phyloP scores from a whole-genome alignment of 2,888 invertebrate genomes.

The Trisateles emortualis region DNA sequence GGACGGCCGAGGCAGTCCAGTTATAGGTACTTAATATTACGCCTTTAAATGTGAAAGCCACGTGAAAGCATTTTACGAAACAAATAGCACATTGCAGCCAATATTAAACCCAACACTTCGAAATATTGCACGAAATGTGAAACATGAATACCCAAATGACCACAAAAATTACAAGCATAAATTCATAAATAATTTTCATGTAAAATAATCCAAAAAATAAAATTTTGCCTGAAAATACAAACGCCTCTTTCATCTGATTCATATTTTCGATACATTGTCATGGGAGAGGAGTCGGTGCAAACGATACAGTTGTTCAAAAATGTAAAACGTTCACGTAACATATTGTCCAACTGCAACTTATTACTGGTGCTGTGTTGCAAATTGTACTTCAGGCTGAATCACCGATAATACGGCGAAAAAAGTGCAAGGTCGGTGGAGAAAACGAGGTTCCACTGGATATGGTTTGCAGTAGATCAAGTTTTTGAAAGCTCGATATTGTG shows the following conservation, averaged over 20 bases:
- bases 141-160: background rate
- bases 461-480: slow-evolving; percentile 10
- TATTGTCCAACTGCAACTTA: slow-evolving; percentile 40
- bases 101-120: too few relatives aligned
- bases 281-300: slow-evolving; percentile 17
- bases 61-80: too few relatives aligned
- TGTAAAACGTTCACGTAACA: slow-evolving; percentile 38
- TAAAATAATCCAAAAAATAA: background rate
- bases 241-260: slow-evolving; percentile 19
- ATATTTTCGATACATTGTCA: slow-evolving; percentile 29
- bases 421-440: slow-evolving; percentile 27
- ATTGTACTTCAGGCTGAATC: slow-evolving; percentile 39
- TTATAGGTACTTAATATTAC: too few relatives aligned
- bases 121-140: background rate
- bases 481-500: background rate
- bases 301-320: slow-evolving; percentile 25
- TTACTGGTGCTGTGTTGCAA: slow-evolving; percentile 35
- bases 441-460: background rate
- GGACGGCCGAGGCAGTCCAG: too few relatives aligned
- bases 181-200: background rate
- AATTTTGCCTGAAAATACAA: background rate
- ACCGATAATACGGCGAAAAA: slow-evolving; percentile 33
- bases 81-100: too few relatives aligned
- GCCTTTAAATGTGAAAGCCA: too few relatives aligned
- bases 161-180: background rate